Percentiles rank a stretch among this genome's conserved stretches.
Conservation (phyloP, 1,140 invertebrate species). For the Hormaphis cornu region DNA sequence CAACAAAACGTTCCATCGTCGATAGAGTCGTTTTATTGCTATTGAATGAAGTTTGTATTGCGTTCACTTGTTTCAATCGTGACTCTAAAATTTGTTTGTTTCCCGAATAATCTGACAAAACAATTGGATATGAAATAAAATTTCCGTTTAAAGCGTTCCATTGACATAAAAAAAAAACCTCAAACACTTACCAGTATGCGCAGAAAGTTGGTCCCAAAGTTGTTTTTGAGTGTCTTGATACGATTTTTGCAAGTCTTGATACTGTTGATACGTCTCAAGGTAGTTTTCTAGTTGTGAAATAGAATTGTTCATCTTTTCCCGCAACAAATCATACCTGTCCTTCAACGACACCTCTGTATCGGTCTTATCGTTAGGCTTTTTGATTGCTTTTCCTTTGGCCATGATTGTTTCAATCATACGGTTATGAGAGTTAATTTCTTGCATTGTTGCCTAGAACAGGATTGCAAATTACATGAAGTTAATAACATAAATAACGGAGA, state of each 20-base stretch:
- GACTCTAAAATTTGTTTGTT: conserved; percentile 66
- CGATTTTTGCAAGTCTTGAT: conserved; percentile 71
- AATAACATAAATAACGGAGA: no score
- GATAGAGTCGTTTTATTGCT: conserved; percentile 5
- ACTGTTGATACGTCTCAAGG: conserved; percentile 69
- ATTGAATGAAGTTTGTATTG: conserved; percentile 63
- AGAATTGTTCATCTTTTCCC: conserved; percentile 50
- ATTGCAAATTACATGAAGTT: no score
- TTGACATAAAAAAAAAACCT: background rate
- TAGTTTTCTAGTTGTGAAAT: conserved; percentile 64
- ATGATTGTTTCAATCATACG: conserved; percentile 77
- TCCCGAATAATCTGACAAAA: conserved; percentile 60
- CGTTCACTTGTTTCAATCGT: conserved; percentile 62
- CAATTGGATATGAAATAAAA: background rate
- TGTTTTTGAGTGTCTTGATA: conserved; percentile 81
- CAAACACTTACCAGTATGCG: conserved; percentile 55
- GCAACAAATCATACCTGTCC: conserved; percentile 58
- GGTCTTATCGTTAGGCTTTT: conserved; percentile 46
- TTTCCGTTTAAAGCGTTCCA: background rate
- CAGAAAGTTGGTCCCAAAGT: conserved; percentile 69
- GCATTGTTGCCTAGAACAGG: conserved; percentile 54
- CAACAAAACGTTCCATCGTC: conserved; percentile 25
- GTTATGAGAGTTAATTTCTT: conserved; percentile 84
- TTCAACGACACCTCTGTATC: conserved; percentile 44
- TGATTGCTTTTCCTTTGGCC: conserved; percentile 62